Evolutionary conservation across 2,113 vertebrate genomes (phyloP), one percentile per base, ranked within the genome.

Genomic region (Ammospiza nelsoni): DNA sequence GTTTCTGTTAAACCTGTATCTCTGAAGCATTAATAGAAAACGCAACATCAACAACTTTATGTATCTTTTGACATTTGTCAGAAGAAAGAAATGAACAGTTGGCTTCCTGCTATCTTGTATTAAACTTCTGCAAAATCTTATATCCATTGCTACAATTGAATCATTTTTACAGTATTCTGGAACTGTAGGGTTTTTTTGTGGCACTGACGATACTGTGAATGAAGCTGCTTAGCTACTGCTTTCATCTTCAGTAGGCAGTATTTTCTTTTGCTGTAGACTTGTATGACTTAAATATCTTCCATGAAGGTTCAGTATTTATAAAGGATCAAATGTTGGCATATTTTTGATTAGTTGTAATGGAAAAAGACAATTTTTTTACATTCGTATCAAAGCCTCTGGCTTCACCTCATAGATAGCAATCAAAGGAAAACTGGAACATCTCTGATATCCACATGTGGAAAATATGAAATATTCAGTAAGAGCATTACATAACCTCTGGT

Each of bases 341-440:
- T 49, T 68, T 81, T 81, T 37, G 49, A 63, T 52, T 27, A 57
- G 44, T 43, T 81, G n/a, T 72, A 68, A 92, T 81, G 83, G 94
- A 89, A 86, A 94, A 96, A 89, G 29, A 33, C 29, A 10, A 6
- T 9, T 58, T 73, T 76, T 54, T 77, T 33, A 68, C 13, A 39
- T 55, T 69, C 69, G 17, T 74, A 68, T 51, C 44, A 86, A 63
- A 61, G 39, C 72, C 81, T 93, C 61, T 81, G 91, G n/a, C 61
- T 75, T 83, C 37, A n/a, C 49, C 76, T 71, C 2, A 0, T 6
- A 92, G 90, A 96, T 68, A 94, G 57, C 49, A 55, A 71, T 91
- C 78, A 93, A 57, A 93, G 62, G 48, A 94, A 71, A 91, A 66
- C 67, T 92, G 78, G 81, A 95, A 92, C 25, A 83, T 27, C 74